A percentile compares a stretch with the other conserved stretches of the same genome.
Conservation (phyloP, 2,888 invertebrate genomes). For the Leptopterna dolabrata region DNA sequence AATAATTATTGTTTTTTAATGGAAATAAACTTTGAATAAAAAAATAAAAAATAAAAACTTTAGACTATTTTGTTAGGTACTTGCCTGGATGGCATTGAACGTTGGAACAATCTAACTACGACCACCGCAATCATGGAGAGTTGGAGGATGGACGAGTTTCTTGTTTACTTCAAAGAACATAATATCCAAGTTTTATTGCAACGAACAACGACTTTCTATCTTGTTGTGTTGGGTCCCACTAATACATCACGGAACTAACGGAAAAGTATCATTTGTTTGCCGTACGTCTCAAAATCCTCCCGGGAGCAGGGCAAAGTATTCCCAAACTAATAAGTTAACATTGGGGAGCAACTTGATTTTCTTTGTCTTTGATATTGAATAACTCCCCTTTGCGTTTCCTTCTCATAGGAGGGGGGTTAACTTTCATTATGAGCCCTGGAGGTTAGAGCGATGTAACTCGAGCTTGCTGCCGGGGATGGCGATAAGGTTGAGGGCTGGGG, state of each 20-base stretch:
- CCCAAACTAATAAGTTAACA: background rate
- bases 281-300: background rate
- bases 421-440: constrained; percentile 33
- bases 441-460: constrained; percentile 26
- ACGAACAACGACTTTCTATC: background rate
- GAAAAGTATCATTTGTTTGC: background rate
- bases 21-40: too few species aligned
- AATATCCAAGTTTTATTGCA: background rate
- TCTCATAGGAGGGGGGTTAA: background rate
- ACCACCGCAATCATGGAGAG: background rate
- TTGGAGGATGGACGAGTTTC: background rate
- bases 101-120: too few species aligned
- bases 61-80: too few species aligned
- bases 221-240: background rate
- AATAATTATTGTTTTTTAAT: too few species aligned
- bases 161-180: background rate
- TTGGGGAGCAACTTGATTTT: constrained; percentile 15
- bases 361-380: constrained; percentile 43
- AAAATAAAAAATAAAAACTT: too few species aligned
- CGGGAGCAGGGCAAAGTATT: background rate
- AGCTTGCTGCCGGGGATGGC: background rate
- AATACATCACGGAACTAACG: background rate
- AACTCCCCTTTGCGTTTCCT: constrained; percentile 21
- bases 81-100: too few species aligned
- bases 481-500: too few species aligned